A percentile compares a stretch with the other conserved stretches of the same genome.
Conservation (phyloP, 2,888 invertebrate species). For the Meteorus colon region DNA sequence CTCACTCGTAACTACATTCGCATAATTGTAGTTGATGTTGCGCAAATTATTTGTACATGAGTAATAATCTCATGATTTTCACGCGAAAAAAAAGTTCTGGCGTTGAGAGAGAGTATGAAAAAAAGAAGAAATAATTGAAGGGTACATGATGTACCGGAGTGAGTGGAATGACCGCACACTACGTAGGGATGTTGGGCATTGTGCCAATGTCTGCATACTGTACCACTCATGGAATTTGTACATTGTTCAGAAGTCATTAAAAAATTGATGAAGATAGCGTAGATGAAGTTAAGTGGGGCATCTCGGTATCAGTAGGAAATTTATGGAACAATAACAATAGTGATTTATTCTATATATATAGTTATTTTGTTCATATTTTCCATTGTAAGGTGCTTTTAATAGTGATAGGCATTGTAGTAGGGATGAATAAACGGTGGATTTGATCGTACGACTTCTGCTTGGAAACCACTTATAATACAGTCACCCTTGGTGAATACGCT, state of each 20-base stretch:
- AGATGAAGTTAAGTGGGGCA: slow-evolving; percentile 31
- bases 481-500: slow-evolving; percentile 47
- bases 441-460: slow-evolving; percentile 46
- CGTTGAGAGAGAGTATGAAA: neutral
- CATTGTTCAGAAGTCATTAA: slow-evolving; percentile 42
- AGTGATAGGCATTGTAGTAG: neutral
- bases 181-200: slow-evolving; percentile 33
- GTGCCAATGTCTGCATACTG: slow-evolving; percentile 34
- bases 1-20: neutral
- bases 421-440: slow-evolving; percentile 36
- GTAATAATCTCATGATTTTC: slow-evolving; percentile 12
- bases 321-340: slow-evolving; percentile 21
- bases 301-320: slow-evolving; percentile 36
- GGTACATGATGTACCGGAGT: slow-evolving; percentile 13
- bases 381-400: slow-evolving; percentile 15
- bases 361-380: neutral
- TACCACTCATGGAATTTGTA: slow-evolving; percentile 34
- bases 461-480: slow-evolving; percentile 43
- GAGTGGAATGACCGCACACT: slow-evolving; percentile 38
- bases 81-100: slow-evolving; percentile 19
- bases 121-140: slow-evolving; percentile 16
- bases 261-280: slow-evolving; percentile 48
- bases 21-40: neutral
- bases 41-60: neutral
- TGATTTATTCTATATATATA: neutral